phyloP scores from a whole-genome alignment of 2,888 invertebrate genomes.

The Polia nebulosa region DNA sequence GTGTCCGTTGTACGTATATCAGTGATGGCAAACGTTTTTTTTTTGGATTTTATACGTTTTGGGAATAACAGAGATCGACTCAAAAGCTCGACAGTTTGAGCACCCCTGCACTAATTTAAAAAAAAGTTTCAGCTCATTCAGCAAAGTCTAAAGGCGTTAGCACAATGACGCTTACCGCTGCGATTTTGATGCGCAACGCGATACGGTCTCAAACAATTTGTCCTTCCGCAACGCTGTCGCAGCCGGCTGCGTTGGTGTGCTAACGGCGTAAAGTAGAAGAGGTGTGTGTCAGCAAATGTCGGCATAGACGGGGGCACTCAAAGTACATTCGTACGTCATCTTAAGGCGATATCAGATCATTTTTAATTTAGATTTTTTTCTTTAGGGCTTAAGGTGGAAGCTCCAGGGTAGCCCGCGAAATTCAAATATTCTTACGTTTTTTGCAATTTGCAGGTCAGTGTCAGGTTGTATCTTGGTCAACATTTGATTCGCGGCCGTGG shows the following conservation, averaged over 20 bases:
- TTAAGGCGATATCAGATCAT: conserved; percentile 35
- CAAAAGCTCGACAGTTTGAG: background rate
- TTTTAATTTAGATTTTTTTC: background rate
- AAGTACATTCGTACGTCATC: background rate
- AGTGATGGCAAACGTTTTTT: background rate
- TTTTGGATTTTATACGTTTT: background rate
- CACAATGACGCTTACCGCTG: conserved; percentile 55
- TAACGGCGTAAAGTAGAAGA: conserved; percentile 53
- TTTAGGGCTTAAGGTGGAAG: no score
- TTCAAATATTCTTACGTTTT: no score
- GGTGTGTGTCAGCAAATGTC: conserved; percentile 42
- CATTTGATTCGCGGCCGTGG: no score
- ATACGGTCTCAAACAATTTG: conserved; percentile 45
- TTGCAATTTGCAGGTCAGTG: no score
- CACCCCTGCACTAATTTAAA: conserved; percentile 8
- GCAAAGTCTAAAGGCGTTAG: conserved; percentile 53
- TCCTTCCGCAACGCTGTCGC: conserved; percentile 51
- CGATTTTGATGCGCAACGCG: conserved; percentile 51
- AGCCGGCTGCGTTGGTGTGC: conserved; percentile 54
- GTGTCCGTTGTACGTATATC: background rate
- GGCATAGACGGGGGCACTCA: conserved; percentile 41
- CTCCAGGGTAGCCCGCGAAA: no score
- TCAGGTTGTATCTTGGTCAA: no score
- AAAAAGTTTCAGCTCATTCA: conserved; percentile 30
- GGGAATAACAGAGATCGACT: background rate